Conservation (phyloP, 2,113 vertebrate species). For the Pseudopipra pipra region DNA sequence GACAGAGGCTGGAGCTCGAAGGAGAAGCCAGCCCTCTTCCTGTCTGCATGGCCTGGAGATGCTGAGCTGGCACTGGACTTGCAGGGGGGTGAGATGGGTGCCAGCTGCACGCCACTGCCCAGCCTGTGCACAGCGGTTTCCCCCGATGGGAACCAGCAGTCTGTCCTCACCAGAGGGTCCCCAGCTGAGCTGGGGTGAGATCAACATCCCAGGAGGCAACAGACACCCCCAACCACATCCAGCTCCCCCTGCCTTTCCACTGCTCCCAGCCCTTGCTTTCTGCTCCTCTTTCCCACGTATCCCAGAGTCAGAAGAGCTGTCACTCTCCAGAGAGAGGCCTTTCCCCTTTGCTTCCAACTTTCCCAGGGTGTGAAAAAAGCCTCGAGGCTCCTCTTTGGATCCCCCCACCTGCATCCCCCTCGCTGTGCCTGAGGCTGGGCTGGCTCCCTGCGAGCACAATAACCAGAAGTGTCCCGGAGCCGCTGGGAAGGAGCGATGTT, state of each 20-base stretch:
- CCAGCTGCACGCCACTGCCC: rapidly evolving
- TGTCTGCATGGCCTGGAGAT: neutral
- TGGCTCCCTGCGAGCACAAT: neutral
- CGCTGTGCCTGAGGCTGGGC: neutral
- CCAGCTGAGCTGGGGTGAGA: neutral
- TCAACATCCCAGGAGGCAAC: neutral
- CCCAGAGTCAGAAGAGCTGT: neutral
- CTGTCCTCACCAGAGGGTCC: neutral
- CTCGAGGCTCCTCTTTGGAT: neutral
- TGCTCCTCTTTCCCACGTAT: neutral
- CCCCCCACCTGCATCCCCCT: neutral
- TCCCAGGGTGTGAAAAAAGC: neutral
- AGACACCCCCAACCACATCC: neutral
- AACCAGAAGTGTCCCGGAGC: neutral
- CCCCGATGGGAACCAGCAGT: neutral
- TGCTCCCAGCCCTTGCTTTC: neutral
- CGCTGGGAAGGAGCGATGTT: neutral
- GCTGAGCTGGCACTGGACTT: rapidly evolving
- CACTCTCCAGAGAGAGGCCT: neutral
- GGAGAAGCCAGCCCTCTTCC: neutral
- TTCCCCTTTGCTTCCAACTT: neutral
- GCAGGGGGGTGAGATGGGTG: neutral
- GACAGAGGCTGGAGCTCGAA: neutral
- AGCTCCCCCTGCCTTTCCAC: neutral
- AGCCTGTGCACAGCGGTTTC: neutral